Percentiles rank a stretch among this genome's conserved stretches.
phyloP scores from a whole-genome alignment of 2,113 vertebrate species.

The Alligator sinensis region DNA sequence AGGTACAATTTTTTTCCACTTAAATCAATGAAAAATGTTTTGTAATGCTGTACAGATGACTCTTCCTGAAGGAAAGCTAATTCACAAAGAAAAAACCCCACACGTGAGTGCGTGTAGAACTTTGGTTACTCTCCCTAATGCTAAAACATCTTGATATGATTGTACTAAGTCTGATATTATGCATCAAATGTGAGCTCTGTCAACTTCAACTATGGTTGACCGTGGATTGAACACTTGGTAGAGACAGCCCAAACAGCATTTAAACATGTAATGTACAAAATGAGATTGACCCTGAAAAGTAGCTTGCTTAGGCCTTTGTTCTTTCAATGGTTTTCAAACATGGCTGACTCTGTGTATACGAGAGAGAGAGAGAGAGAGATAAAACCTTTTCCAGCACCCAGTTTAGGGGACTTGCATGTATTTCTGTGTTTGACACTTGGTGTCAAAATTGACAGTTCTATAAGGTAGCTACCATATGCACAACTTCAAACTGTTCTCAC shows the following conservation, averaged over 20 bases:
- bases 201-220: background rate
- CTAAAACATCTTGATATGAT: background rate
- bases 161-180: background rate
- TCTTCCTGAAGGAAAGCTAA: background rate
- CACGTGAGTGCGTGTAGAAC: background rate
- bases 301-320: background rate
- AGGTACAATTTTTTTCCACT: background rate
- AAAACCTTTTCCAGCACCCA: background rate
- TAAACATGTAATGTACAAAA: background rate
- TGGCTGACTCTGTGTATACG: background rate
- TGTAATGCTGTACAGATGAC: background rate
- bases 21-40: background rate
- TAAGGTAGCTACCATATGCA: background rate
- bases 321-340: background rate
- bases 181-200: background rate
- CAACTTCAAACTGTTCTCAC: background rate
- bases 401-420: background rate
- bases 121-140: background rate
- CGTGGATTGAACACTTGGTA: background rate
- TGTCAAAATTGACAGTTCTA: background rate
- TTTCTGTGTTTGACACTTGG: background rate
- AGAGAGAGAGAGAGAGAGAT: background rate
- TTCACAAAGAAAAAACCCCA: background rate
- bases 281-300: background rate
- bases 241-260: background rate